Evolutionary conservation across 2,113 vertebrate genomes (phyloP).

Genomic region (Nesogale talazaci): DNA sequence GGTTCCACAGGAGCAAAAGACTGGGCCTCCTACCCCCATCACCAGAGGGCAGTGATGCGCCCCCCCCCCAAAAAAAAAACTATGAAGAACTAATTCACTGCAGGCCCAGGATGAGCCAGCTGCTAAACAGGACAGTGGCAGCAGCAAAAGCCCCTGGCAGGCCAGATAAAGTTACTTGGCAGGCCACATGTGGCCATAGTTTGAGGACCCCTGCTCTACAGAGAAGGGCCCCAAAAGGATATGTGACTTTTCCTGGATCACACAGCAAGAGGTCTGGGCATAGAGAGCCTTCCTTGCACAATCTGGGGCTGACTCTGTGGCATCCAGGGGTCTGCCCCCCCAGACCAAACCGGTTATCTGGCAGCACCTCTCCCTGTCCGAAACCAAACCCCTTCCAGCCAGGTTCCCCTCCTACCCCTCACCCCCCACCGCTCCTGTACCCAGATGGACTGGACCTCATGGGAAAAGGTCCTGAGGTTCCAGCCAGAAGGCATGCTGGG

Average conservation of each 20-base stretch:
- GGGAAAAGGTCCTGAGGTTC: constrained; percentile 51
- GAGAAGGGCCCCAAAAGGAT: background rate
- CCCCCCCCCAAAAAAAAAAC: too few species aligned
- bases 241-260: background rate
- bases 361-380: background rate
- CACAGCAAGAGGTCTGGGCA: background rate
- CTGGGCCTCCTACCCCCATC: too few species aligned
- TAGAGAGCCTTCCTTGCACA: background rate
- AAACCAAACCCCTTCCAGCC: background rate
- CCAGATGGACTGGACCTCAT: constrained; percentile 51
- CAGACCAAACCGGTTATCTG: background rate
- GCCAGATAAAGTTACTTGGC: too few species aligned
- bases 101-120: too few species aligned
- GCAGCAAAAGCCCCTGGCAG: too few species aligned
- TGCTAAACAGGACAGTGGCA: too few species aligned
- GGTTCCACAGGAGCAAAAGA: too few species aligned
- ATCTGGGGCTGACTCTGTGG: background rate
- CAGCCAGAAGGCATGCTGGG: background rate
- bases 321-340: background rate
- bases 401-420: background rate
- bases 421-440: constrained; percentile 53
- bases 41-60: too few species aligned
- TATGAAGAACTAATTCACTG: too few species aligned
- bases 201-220: too few species aligned
- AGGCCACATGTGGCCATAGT: too few species aligned